phyloP scores from a whole-genome alignment of 2,113 vertebrate genomes.

The Choloepus hoffmanni region DNA sequence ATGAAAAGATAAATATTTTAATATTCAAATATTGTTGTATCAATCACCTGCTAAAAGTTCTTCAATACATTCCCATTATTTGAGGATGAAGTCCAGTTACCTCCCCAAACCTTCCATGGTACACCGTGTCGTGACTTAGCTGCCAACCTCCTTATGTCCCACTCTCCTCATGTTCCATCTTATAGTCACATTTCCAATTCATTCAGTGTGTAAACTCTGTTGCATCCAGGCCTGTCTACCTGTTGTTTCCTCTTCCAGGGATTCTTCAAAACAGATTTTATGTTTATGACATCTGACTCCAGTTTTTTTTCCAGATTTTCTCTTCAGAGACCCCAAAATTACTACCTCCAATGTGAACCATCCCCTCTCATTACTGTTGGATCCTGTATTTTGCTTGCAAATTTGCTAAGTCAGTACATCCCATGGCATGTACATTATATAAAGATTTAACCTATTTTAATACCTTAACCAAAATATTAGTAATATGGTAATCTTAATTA shows the following conservation, averaged over 20 bases:
- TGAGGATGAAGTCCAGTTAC: neutral
- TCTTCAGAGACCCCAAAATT: neutral
- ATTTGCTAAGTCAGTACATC: neutral
- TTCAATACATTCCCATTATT: neutral
- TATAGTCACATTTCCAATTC: neutral
- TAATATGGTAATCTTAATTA: neutral
- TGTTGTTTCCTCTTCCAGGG: neutral
- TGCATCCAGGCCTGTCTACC: neutral
- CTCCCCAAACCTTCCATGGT: neutral
- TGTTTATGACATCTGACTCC: neutral
- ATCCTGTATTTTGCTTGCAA: neutral
- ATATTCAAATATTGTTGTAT: neutral
- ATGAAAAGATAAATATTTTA: neutral
- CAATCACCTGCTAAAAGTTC: neutral
- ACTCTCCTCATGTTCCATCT: neutral
- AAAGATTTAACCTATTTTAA: neutral
- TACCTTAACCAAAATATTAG: neutral
- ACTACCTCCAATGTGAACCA: neutral
- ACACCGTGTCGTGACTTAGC: neutral
- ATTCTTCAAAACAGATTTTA: constrained; percentile 19
- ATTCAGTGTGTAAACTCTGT: neutral
- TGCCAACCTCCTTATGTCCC: neutral
- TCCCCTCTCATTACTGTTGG: neutral
- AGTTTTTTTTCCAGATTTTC: neutral
- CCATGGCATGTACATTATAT: neutral